phyloP scores from a whole-genome alignment of 2,888 invertebrate genomes.

The Drosophila greeni region DNA sequence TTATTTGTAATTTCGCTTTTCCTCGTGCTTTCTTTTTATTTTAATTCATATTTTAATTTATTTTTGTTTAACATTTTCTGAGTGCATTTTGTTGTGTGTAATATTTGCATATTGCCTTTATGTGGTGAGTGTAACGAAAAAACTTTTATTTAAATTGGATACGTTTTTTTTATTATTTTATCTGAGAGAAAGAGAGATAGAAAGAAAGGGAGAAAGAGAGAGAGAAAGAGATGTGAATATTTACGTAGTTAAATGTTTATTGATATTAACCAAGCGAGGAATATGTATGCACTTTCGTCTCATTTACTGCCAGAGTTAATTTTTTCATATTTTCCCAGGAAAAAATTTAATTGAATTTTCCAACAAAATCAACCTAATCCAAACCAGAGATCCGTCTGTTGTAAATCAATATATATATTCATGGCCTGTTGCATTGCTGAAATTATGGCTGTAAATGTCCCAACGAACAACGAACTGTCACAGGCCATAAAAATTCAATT shows the following conservation, averaged over 20 bases:
- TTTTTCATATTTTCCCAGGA: conserved; percentile 15
- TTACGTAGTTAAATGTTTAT: conserved; percentile 32
- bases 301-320: conserved; percentile 21
- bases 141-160: conserved; percentile 36
- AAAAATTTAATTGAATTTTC: conserved; percentile 7
- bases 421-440: conserved; percentile 41
- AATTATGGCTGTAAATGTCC: conserved; percentile 21
- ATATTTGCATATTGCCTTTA: conserved; percentile 58
- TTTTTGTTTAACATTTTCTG: conserved; percentile 32
- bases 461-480: conserved; percentile 51
- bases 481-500: conserved; percentile 68
- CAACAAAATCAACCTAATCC: not conserved
- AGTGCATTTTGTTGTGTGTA: conserved; percentile 42
- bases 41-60: conserved; percentile 29
- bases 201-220: conserved; percentile 29
- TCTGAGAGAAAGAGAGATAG: conserved; percentile 18
- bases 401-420: conserved; percentile 13
- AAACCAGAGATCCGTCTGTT: not conserved
- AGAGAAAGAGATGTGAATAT: conserved; percentile 54
- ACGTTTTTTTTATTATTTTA: conserved; percentile 15
- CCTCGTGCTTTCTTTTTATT: conserved; percentile 17
- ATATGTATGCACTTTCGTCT: conserved; percentile 11
- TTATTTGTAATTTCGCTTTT: conserved; percentile 27
- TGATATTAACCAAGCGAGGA: conserved; percentile 8
- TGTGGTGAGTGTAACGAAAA: conserved; percentile 39